Evolutionary conservation across 2,888 invertebrate species (phyloP).

Genomic region (Chymomyza procnemis): DNA sequence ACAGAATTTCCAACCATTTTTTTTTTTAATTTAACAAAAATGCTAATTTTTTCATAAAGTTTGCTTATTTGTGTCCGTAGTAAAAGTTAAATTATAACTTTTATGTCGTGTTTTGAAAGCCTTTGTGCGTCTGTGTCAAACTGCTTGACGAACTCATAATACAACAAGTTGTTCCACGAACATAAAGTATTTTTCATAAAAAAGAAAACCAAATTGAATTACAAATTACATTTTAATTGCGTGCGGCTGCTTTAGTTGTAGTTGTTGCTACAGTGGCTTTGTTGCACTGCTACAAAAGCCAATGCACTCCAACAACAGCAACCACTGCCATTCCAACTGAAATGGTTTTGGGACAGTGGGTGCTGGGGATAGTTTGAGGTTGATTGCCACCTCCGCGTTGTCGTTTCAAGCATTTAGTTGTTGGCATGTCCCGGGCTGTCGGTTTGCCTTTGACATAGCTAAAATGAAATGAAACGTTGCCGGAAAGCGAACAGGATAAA

Average conservation of each 20-base stretch:
- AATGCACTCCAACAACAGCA: slow-evolving; percentile 20
- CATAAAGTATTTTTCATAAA: neutral
- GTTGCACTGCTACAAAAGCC: slow-evolving; percentile 22
- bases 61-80: too few relatives aligned
- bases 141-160: neutral
- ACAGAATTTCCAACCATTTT: too few relatives aligned
- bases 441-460: slow-evolving; percentile 49
- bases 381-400: slow-evolving; percentile 29
- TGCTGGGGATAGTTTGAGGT: neutral
- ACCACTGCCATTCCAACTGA: slow-evolving; percentile 25
- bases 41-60: too few relatives aligned
- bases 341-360: neutral
- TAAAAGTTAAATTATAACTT: too few relatives aligned
- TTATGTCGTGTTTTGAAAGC: neutral
- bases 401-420: slow-evolving; percentile 49
- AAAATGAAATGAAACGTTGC: slow-evolving; percentile 49
- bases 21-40: too few relatives aligned
- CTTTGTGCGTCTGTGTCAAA: neutral
- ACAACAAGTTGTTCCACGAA: neutral
- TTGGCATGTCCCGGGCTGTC: slow-evolving; percentile 26
- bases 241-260: slow-evolving; percentile 17
- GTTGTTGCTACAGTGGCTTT: slow-evolving; percentile 3
- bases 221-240: slow-evolving; percentile 29
- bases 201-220: slow-evolving; percentile 37
- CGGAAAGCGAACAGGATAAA: slow-evolving; percentile 36